Conservation (phyloP, 1,140 invertebrate species). For the Ericerus pela region DNA sequence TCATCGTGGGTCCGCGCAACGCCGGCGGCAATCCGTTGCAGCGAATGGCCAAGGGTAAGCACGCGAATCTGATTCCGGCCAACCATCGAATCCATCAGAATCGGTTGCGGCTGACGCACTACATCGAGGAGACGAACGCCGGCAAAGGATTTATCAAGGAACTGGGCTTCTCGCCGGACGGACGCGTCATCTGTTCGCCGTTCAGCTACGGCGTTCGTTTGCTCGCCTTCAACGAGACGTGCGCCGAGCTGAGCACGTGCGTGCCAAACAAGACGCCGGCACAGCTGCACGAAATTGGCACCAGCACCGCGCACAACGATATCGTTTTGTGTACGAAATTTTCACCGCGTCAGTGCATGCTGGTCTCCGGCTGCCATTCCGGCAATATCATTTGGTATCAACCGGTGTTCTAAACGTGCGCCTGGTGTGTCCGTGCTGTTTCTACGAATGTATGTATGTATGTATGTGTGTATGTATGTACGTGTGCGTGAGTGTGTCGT, state of each 20-base stretch:
- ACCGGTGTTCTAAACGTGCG: constrained; percentile 45
- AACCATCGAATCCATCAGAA: constrained; percentile 38
- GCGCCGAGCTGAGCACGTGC: constrained; percentile 60
- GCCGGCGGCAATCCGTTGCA: no score
- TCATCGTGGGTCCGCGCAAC: background rate
- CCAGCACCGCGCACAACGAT: constrained; percentile 57
- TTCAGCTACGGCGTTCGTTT: constrained; percentile 70
- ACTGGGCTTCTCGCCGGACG: constrained; percentile 75
- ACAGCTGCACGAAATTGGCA: constrained; percentile 43
- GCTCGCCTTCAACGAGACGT: constrained; percentile 58
- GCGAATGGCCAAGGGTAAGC: background rate
- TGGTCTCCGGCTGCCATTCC: constrained; percentile 75
- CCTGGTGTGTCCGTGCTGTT: background rate
- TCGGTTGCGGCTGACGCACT: constrained; percentile 62
- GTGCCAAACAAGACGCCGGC: constrained; percentile 35
- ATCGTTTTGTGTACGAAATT: constrained; percentile 85
- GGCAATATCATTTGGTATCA: constrained; percentile 82
- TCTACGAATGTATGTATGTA: no score
- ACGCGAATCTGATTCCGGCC: constrained; percentile 8
- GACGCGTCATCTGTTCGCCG: constrained; percentile 74
- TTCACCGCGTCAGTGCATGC: constrained; percentile 63
- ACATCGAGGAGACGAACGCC: constrained; percentile 70
- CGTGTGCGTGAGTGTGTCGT: no score
- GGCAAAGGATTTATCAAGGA: constrained; percentile 51
- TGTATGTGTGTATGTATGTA: no score